Base-by-base conservation (phyloP, 1,140 invertebrate species). In the Harpegnathos saltator region DNA sequence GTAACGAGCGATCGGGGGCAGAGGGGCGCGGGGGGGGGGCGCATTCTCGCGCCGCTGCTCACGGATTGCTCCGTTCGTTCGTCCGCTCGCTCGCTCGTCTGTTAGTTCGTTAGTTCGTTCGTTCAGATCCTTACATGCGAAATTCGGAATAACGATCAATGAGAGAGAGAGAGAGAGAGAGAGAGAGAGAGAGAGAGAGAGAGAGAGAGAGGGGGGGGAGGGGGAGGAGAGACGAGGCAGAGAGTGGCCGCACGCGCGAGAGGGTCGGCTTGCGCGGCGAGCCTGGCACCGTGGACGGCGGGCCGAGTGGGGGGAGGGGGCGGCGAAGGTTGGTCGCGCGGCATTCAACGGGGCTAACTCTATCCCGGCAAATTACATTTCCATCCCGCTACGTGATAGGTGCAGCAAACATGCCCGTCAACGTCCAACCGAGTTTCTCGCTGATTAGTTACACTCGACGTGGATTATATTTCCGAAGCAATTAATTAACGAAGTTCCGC, bases 291-390 rank as follows among this genome's bases (percentile, higher is more conserved):
- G 75, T 69, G 58, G 62, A 33, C 65, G 63, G 24, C 44, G 29
- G 24, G 44, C 19, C 3, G 65, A 29, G 38, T 77, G 87, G 56
- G 58, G 87, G 72, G 38, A 11, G 38, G 38, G 1, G 5, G 29
- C 29, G 29, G 75, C 68, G 86, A 88, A 84, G 83, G 86, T 85
- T 83, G 77, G 85, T 85, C 29, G 29, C 87, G 85, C 88, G 89
- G 86, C 84, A 89, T 89, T 89, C 88, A 89, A 89, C 89, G 82
- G 62, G 77, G 89, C 88, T 90, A 91, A 90, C 89, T 91, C 89
- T 88, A 90, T 90, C 80, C 80, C 63, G 63, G 88, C 85, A 91
- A 90, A 91, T 91, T 91, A 88, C 88, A 90, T 90, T 91, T 91
- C 86, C 85, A 90, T 91, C 90, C 89, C 78, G 68, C 85, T 91